Evolutionary conservation across 2,797 vertebrate species (phyloP), one percentile per base, ranked within the genome.

Genomic region (Anguilla marmorata): DNA sequence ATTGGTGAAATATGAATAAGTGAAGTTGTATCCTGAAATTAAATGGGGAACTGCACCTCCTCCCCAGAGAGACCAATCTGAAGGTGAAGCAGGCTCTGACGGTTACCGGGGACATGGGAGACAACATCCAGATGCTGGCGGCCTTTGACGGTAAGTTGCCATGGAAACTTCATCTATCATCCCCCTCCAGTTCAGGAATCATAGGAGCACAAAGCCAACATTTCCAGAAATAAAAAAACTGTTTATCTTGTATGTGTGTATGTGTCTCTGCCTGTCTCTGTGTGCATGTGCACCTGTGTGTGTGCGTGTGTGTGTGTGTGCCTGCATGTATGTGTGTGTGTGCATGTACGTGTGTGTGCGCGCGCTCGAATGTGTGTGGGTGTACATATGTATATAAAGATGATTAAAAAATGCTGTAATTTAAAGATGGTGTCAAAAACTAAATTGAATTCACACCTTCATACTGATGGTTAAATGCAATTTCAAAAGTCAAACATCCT

Each of bases 31-130:
- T n/a, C 27, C 45, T 56, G 27, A 30, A 33, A 21, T 85, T 4
- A 56, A 85, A 50, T 30, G 14, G 9, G 48, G 48, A 56, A 37
- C 5, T 1, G 87, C 86, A 12, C 89, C 11, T 52, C 45, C 50
- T 48, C 87, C 89, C 7, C 91, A 99, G 98, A 63, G 98, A 99
- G 94, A 99, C 98, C 0, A 99, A 99, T 92, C 93, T 99, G 91
- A 99, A 99, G 92, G 98, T 99, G 94, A 97, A 96, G 85, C 98
- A 99, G 93, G 96, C 98, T 5, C 91, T 99, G 90, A 95, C 97
- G 0, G 93, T 98, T 48, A 99, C 98, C 1, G 96, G 97, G 74
- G 96, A 97, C 63, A 94, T 99, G 91, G 97, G 96, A 60, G 96
- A 96, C 48, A 93, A 96, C 56, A 93, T 97, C 6, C 94, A 96